Percentiles rank a stretch among this genome's conserved stretches.
Conservation (phyloP, 2,113 vertebrate genomes). For the Conger conger region DNA sequence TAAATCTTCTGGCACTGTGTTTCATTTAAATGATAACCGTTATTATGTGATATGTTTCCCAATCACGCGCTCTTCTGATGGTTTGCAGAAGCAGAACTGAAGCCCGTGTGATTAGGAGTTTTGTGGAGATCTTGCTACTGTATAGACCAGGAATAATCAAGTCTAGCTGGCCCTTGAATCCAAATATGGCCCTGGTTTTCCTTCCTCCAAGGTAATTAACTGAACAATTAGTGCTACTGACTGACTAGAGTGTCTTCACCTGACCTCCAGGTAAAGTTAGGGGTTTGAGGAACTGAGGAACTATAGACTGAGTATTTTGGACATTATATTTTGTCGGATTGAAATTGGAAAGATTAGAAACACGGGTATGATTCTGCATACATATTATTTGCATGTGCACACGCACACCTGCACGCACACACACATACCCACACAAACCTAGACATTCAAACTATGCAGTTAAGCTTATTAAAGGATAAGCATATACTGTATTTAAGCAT, state of each 20-base stretch:
- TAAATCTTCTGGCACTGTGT: slow-evolving; percentile 23
- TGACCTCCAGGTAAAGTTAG: no score
- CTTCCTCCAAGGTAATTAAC: no score
- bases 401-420: background rate
- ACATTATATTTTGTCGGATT: background rate
- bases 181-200: no score
- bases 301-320: background rate
- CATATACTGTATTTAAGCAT: no score
- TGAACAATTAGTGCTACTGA: no score
- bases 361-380: background rate
- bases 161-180: no score
- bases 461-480: no score
- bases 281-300: no score
- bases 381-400: background rate
- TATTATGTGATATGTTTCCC: slow-evolving; percentile 20
- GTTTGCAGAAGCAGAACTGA: background rate
- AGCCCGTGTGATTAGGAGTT: slow-evolving; percentile 7
- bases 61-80: slow-evolving; percentile 2
- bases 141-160: no score
- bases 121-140: background rate
- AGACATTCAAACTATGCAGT: no score
- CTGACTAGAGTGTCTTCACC: no score
- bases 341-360: background rate
- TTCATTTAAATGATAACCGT: slow-evolving; percentile 31
- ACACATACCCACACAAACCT: background rate